Evolutionary conservation across 1,140 invertebrate species (phyloP).

Genomic region (Diuraphis noxia): DNA sequence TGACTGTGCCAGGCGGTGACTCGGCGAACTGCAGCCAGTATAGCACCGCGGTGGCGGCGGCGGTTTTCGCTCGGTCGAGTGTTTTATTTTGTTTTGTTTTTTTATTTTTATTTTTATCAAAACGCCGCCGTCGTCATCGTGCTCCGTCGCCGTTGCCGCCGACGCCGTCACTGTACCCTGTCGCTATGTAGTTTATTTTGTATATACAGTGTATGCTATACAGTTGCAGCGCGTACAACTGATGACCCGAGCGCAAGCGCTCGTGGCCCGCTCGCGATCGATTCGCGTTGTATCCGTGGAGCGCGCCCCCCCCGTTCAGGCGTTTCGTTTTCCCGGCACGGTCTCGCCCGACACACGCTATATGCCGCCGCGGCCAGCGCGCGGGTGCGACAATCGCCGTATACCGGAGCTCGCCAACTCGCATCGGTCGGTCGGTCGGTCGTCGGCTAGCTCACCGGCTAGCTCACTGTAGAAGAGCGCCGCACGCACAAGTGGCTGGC

Average conservation of each 20-base stretch:
- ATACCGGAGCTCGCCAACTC: not conserved
- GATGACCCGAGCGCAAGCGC: slow-evolving; percentile 4
- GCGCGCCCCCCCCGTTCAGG: not conserved
- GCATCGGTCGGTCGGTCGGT: not conserved
- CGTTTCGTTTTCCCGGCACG: not conserved
- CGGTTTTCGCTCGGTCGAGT: slow-evolving; percentile 23
- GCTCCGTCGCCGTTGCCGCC: not conserved
- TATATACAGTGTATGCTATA: not conserved
- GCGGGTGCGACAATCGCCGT: not conserved
- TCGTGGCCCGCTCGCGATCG: not conserved
- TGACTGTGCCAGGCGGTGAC: not conserved
- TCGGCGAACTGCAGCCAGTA: slow-evolving; percentile 9
- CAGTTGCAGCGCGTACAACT: slow-evolving; percentile 15
- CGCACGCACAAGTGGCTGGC: not conserved
- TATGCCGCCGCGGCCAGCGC: not conserved
- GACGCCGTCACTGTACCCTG: not conserved
- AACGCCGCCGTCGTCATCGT: not conserved
- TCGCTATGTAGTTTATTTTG: not conserved
- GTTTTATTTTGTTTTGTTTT: slow-evolving; percentile 16
- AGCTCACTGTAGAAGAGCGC: not conserved
- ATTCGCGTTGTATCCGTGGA: not conserved
- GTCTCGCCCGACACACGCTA: not conserved
- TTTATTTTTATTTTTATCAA: slow-evolving; percentile 23
- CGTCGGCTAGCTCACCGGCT: not conserved
- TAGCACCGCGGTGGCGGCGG: not conserved